These are phyloP conservation scores for Laticauda laticaudata DNA, from an alignment of 2,113 vertebrate species.

Conservation along the genomic window DNA sequence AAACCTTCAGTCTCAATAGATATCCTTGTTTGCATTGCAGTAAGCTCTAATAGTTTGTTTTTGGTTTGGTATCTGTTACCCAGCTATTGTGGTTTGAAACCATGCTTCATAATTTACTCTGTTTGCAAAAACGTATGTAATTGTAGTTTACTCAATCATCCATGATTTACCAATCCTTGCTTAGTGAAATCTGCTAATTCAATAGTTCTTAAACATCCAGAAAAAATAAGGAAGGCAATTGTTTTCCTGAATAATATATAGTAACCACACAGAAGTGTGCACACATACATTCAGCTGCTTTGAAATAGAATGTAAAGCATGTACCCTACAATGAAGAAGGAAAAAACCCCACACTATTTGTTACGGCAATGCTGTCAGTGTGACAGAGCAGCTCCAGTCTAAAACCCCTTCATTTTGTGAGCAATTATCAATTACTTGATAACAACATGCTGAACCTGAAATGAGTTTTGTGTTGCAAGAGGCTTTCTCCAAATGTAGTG, in stretches of 20 bases:
- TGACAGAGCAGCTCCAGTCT: background rate
- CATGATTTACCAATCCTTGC: background rate
- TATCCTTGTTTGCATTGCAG: background rate
- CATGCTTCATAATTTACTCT: background rate
- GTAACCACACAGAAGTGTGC: background rate
- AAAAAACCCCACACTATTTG: background rate
- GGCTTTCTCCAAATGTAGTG: slow-evolving; percentile 9
- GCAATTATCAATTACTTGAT: slow-evolving; percentile 24
- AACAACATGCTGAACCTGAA: slow-evolving; percentile 11
- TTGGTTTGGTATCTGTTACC: background rate
- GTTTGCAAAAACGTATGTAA: background rate
- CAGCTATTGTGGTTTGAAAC: background rate
- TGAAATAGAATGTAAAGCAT: slow-evolving; percentile 5
- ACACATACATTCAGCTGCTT: background rate
- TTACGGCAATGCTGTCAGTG: background rate
- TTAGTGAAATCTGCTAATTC: background rate
- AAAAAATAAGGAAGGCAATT: background rate
- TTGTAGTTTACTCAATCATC: background rate
- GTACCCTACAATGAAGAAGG: background rate
- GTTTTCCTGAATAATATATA: background rate
- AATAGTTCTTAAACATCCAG: background rate
- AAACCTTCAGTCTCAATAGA: background rate
- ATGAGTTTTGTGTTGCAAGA: slow-evolving; percentile 4
- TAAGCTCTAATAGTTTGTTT: background rate
- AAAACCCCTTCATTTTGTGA: slow-evolving; percentile 3